Percentiles rank a stretch among this genome's conserved stretches.
Evolutionary conservation across 2,888 invertebrate species (phyloP).

Genomic region (Leucophenga montana): DNA sequence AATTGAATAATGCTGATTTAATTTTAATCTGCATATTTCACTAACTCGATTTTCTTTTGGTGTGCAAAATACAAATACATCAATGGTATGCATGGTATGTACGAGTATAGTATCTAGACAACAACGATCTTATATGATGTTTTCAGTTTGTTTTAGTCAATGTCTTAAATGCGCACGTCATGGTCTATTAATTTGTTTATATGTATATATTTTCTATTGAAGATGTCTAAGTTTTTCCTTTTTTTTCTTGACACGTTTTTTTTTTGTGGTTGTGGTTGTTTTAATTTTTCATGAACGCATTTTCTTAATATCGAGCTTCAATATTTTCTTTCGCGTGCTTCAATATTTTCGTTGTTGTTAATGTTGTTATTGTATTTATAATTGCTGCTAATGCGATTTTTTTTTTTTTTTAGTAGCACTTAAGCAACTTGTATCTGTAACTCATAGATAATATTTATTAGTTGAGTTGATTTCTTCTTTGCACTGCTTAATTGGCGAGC

Average conservation of each 20-base stretch:
- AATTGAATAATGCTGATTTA: neutral
- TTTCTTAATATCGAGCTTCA: conserved; percentile 32
- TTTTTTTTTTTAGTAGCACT: too few species aligned
- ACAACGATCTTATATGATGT: neutral
- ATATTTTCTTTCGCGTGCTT: conserved; percentile 31
- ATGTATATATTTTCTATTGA: conserved; percentile 19
- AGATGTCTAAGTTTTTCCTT: conserved; percentile 28
- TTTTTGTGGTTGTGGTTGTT: conserved; percentile 32
- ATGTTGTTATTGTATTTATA: neutral
- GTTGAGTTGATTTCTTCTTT: neutral
- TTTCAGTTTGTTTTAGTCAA: conserved; percentile 35
- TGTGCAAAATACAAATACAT: neutral
- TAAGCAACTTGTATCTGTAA: neutral
- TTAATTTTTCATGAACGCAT: conserved; percentile 28
- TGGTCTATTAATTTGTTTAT: conserved; percentile 58
- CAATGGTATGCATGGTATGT: too few species aligned
- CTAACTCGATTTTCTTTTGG: too few species aligned
- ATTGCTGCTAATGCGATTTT: conserved; percentile 26
- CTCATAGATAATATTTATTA: neutral
- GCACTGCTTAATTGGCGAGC: neutral
- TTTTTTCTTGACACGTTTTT: conserved; percentile 49
- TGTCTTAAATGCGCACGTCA: conserved; percentile 46
- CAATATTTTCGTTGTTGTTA: neutral
- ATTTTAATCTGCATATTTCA: neutral
- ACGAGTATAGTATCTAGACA: too few species aligned